Conservation (phyloP, 2,797 vertebrate genomes). For the Choloepus didactylus region DNA sequence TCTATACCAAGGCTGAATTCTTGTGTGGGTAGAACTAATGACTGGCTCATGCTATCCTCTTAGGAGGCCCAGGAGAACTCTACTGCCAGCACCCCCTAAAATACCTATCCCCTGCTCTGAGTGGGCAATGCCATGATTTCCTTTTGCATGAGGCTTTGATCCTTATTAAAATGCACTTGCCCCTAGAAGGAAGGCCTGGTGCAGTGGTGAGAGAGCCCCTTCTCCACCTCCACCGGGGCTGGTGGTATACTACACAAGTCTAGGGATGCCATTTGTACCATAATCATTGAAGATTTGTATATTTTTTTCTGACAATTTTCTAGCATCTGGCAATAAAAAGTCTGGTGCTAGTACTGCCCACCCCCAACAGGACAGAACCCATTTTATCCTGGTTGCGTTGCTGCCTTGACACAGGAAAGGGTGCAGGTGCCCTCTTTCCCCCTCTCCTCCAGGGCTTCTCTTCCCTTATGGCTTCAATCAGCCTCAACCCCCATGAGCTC, state of each 20-base stretch:
- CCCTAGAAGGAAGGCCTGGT: neutral
- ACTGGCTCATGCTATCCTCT: neutral
- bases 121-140: neutral
- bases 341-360: neutral
- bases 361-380: neutral
- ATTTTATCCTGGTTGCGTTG: rapidly evolving
- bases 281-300: too few species aligned
- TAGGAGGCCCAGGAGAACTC: neutral
- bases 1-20: neutral
- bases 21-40: neutral
- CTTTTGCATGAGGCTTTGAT: neutral
- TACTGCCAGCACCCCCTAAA: neutral
- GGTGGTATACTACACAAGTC: neutral
- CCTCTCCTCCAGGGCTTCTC: neutral
- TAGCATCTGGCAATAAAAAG: neutral
- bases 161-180: neutral
- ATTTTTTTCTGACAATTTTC: neutral
- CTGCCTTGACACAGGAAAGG: neutral
- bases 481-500: neutral
- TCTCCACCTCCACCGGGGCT: neutral
- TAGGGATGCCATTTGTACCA: too few species aligned
- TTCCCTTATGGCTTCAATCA: neutral
- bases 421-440: too few species aligned
- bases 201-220: neutral
- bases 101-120: neutral